Evolutionary conservation across 2,797 vertebrate genomes (phyloP), one percentile per base, ranked within the genome.

Genomic region (Acrocephalus scirpaceus): DNA sequence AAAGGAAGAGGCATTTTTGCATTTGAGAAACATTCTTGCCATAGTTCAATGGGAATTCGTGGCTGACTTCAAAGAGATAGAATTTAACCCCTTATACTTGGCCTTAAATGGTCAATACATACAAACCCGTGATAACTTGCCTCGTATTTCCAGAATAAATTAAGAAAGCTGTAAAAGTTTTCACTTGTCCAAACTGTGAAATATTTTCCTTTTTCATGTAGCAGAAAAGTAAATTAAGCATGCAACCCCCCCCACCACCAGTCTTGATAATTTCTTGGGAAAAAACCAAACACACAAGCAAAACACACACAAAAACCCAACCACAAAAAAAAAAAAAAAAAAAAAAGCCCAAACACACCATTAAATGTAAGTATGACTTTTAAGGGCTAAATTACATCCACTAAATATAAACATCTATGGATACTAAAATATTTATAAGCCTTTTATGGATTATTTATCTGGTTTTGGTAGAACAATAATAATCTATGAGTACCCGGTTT

Each of bases 401-500:
- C 44, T 62, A 79, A 72, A 66, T 66, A 70, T 9, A 72, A 87
- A 32, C 32, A 71, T 79, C 32, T 67, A 25, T 65, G 71, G 29
- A 69, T 85, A 44, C 47, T 86, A 29, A 78, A 61, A 50, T 92
- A 84, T 67, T 93, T 64, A 57, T 36, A 86, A 79, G 38, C 6
- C 27, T 58, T 54, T 53, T 61, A 32, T 83, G 17, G 73, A 88
- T 92, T 54, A 88, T 62, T 91, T 75, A 82, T 26, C 54, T 75
- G 17, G 26, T 54, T 84, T 76, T 62, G 40, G 38, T 47, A 72
- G 23, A 92, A 32, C 62, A 85, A 29, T 54, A 77, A 72, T 76
- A 42, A 57, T 27, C 29, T 32, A 2, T 30, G 30, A 71, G 30
- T 16, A 40, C 17, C 16, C 32, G 32, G 4, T 25, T 36, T 19